These are phyloP conservation scores for Apodemia mormo DNA, from an alignment of 2,888 invertebrate species.

Conservation along the genomic window DNA sequence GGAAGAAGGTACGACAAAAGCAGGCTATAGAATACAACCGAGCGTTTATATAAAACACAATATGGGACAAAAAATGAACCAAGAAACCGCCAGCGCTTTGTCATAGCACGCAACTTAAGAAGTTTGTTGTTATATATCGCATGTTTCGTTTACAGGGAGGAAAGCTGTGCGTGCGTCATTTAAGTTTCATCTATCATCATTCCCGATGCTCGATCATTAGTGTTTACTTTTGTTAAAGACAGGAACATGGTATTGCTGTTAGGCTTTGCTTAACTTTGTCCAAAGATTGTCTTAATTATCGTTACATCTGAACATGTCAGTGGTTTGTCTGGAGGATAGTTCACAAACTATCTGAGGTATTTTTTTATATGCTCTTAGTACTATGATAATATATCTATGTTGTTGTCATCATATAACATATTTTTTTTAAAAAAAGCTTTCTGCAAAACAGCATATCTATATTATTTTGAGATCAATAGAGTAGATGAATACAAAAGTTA, in stretches of 20 bases:
- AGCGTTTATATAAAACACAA: neutral
- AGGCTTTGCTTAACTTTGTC: slow-evolving; percentile 54
- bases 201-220: slow-evolving; percentile 73
- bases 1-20: neutral
- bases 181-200: slow-evolving; percentile 78
- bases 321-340: neutral
- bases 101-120: slow-evolving; percentile 37
- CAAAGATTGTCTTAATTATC: slow-evolving; percentile 16
- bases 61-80: slow-evolving; percentile 3
- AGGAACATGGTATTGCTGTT: slow-evolving; percentile 77
- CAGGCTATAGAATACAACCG: neutral
- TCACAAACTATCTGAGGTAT: neutral
- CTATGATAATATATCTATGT: too few species aligned
- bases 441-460: too few species aligned
- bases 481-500: too few species aligned
- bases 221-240: slow-evolving; percentile 70
- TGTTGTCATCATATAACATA: too few species aligned
- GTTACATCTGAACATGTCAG: neutral
- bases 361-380: too few species aligned
- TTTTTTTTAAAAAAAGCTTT: too few species aligned
- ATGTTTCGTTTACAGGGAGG: slow-evolving; percentile 44
- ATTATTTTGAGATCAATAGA: too few species aligned
- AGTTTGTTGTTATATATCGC: slow-evolving; percentile 46
- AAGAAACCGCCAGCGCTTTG: slow-evolving; percentile 7
- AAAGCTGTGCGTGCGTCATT: slow-evolving; percentile 63